Base-by-base conservation (phyloP, 37 sponge, comb jelly and placozoan genomes). In the Oopsacas minuta region DNA sequence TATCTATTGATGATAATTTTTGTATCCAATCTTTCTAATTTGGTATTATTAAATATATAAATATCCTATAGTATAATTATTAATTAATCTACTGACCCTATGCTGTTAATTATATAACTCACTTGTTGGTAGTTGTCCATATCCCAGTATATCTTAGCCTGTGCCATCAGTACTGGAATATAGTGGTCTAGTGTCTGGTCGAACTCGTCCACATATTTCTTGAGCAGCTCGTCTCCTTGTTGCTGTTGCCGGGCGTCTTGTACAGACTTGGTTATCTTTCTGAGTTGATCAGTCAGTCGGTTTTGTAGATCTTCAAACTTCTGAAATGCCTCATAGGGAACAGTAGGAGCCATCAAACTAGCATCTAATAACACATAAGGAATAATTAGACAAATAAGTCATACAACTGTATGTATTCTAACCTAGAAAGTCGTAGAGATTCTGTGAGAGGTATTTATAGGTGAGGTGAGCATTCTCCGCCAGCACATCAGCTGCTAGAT, bases 111-210 rank as follows among this genome's bases (percentile, higher is more conserved):
- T n/a, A n/a, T n/a, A n/a, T n/a, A n/a, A 61, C 17, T 61, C 87
- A 97, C 95, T 46, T 90, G 90, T 38, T 84, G 61, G 81, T 97
- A 95, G 87, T 97, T 91, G 17, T 86, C 91, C 52, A 38, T 86
- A 69, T 93, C 94, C 99, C 99, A 97, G 91, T 97, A 95, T 30
- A 97, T 93, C 91, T 92, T 94, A 69, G 99, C 95, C 87, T 97
- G 95, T 0, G 94, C 90, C 99, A 97, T 97, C 85, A 97, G 83
- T 83, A 97, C 99, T 35, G 99, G 99, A 83, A 97, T 89, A 69
- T 97, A 97, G 39, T 94, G 87, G 81, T 97, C 99, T 82, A 97
- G 81, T 37, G 95, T 90, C 39, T 94, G 92, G 81, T 97, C 99
- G 52, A 94, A 97, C 83, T 97, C 95, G 85, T 97, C 95, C 81